Evolutionary conservation across 2,797 vertebrate genomes (phyloP).

Genomic region (Sebastolobus alascanus): DNA sequence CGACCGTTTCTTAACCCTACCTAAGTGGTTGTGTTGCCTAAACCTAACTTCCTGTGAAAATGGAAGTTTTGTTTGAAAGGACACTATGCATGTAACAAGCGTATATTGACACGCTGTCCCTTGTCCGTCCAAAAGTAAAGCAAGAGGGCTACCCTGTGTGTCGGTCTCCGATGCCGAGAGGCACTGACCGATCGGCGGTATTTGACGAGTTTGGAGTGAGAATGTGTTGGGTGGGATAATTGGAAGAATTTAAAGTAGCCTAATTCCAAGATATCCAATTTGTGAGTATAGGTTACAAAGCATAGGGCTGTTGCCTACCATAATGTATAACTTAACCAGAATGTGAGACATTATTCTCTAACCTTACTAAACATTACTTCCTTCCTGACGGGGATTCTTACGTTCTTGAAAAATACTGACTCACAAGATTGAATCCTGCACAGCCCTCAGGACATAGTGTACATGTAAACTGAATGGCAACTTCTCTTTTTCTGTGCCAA

Average conservation of each 20-base stretch:
- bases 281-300: conserved; percentile 52
- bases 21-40: no score
- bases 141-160: no score
- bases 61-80: no score
- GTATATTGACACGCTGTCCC: no score
- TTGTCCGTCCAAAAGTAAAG: no score
- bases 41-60: no score
- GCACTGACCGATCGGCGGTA: no score
- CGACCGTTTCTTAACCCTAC: no score
- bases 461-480: conserved; percentile 43
- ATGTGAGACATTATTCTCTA: conserved; percentile 50
- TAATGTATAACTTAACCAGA: conserved; percentile 27
- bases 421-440: conserved; percentile 52
- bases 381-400: conserved; percentile 57
- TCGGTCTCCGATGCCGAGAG: no score
- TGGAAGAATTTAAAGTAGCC: conserved; percentile 59
- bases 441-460: conserved; percentile 41
- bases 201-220: no score
- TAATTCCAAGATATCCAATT: conserved; percentile 52
- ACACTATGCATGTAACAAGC: no score
- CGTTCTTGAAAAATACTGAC: conserved; percentile 50
- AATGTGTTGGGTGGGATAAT: conserved; percentile 32
- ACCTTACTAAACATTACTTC: conserved; percentile 38
- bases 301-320: conserved; percentile 23
- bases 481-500: conserved; percentile 46